Evolutionary conservation across 2,797 vertebrate species (phyloP).

Genomic region (Prunella strophiata): DNA sequence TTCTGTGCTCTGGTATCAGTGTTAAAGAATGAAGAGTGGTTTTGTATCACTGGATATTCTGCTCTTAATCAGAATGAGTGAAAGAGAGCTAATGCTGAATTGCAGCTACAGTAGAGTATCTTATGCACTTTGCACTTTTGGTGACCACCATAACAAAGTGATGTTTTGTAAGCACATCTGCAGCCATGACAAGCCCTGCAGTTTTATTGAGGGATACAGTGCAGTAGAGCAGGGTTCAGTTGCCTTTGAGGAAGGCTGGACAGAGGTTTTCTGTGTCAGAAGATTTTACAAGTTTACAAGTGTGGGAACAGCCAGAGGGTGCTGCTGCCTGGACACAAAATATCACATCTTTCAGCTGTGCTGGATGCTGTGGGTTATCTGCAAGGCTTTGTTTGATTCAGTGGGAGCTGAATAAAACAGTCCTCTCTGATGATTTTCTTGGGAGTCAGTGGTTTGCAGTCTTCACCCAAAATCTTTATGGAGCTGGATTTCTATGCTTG

Average conservation of each 20-base stretch:
- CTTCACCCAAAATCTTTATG: background rate
- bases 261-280: background rate
- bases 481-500: background rate
- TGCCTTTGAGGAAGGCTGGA: background rate
- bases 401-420: background rate
- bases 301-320: background rate
- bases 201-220: background rate
- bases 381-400: background rate
- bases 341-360: background rate
- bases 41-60: background rate
- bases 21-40: background rate
- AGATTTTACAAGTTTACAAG: background rate
- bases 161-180: background rate
- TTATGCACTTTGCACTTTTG: background rate
- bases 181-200: background rate
- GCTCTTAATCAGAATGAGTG: background rate
- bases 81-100: background rate
- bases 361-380: background rate
- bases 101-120: fast-evolving
- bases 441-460: background rate
- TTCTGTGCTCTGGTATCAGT: background rate
- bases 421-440: background rate
- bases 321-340: background rate
- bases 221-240: background rate
- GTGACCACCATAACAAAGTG: background rate